Evolutionary conservation across 2,888 invertebrate species (phyloP), one percentile per base, ranked within the genome.

Genomic region (Drosophila tripunctata): DNA sequence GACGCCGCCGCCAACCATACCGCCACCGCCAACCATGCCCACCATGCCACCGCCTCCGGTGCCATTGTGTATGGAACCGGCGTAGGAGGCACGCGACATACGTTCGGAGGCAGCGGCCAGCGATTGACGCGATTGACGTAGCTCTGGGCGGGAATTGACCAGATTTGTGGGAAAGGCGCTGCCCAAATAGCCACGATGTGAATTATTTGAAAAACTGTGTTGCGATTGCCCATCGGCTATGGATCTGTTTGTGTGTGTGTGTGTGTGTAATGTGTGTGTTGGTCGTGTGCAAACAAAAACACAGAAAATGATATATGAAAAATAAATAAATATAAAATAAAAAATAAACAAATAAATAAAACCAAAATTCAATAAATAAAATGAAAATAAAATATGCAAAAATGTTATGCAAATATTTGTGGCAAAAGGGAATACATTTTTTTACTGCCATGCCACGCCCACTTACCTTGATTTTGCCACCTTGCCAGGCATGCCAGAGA

Each of bases 181-280:
- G 63, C 93, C 92, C 80, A 95, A 92, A 89, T 96, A 96, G 70
- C 92, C 92, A 86, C 96, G 94, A 83, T 94, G 95, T 40, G 96
- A 96, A 87, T 94, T 93, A 88, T 96, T 96, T 62, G 96, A 95
- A 91, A 96, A 96, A 90, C 96, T 96, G 90, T 97, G 96, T 90
- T 97, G 96, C 56, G 96, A 96, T 91, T 97, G 97, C 65, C 96
- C 96, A 90, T 97, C 97, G 66, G 96, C 96, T 78, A 96, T 94
- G 67, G 96, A 96, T 87, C 96, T 94, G 78, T 50, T 41, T 55
- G 45, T 51, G 38, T 51, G 52, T 54, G 36, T 52, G 62, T 47
- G 43, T 67, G 56, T 65, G 30, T 62, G 19, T 48, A 21, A 44
- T 21, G 14, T 47, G 31, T 38, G 44, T 55, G 55, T 45, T 19